A percentile compares a stretch with the other conserved stretches of the same genome.
These are phyloP conservation scores for Lophura swinhoii DNA, from an alignment of 2,797 vertebrate species.

Conservation along the genomic window DNA sequence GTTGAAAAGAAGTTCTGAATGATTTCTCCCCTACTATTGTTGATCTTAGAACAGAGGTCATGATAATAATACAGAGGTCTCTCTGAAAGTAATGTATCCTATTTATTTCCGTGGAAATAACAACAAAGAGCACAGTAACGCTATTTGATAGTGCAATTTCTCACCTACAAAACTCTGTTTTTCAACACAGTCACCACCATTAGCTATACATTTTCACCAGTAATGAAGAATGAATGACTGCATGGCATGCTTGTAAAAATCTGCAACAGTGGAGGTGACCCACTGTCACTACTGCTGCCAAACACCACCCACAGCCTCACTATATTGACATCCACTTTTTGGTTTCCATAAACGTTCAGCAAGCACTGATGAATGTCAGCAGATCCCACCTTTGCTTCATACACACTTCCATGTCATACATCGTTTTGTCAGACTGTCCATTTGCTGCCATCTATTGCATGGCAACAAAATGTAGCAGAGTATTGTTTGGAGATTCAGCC, in stretches of 20 bases:
- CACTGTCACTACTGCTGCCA: neutral
- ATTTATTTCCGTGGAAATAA: neutral
- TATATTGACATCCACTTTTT: neutral
- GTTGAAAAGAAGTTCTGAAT: neutral
- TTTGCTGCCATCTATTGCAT: neutral
- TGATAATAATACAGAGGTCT: neutral
- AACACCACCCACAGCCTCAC: neutral
- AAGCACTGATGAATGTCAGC: neutral
- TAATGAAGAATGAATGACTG: neutral
- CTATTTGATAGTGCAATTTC: neutral
- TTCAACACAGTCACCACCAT: neutral
- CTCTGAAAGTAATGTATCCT: neutral
- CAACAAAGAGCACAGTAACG: neutral
- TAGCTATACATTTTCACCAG: neutral
- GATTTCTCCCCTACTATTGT: neutral
- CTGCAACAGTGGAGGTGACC: neutral
- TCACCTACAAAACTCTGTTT: neutral
- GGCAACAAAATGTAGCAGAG: neutral
- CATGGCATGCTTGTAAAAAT: neutral
- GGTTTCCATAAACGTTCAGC: neutral
- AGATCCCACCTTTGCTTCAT: neutral
- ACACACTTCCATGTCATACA: neutral
- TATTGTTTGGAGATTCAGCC: neutral
- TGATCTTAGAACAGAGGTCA: neutral
- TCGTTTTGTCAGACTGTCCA: neutral